Conservation (phyloP, 1,140 invertebrate species). For the Rhopalosiphum maidis region DNA sequence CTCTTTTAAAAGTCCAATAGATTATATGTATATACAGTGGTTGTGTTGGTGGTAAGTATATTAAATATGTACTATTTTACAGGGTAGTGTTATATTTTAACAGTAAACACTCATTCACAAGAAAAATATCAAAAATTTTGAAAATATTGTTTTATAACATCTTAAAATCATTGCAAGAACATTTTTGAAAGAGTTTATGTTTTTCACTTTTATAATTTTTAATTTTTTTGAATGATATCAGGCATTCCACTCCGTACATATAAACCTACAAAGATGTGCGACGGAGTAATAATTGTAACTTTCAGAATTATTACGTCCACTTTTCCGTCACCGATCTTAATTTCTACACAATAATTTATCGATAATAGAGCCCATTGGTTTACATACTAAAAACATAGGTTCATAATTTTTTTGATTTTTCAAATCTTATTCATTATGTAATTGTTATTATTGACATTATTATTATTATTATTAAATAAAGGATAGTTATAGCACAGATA, state of each 20-base stretch:
- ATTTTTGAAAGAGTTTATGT: background rate
- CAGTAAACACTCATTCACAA: background rate
- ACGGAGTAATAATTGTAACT: background rate
- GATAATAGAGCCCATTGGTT: background rate
- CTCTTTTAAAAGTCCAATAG: background rate
- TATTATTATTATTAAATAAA: conserved; percentile 18
- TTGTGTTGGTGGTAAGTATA: background rate
- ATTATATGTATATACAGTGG: background rate
- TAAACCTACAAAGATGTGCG: too few relatives aligned
- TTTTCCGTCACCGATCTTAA: background rate
- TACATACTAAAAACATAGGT: background rate
- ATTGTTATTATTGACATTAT: conserved; percentile 21
- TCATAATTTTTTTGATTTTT: background rate
- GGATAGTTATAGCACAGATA: background rate
- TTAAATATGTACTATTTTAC: conserved; percentile 3
- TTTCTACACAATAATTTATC: background rate
- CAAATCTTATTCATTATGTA: background rate
- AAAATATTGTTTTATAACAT: background rate
- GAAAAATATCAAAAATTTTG: background rate
- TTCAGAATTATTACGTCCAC: background rate
- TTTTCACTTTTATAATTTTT: background rate
- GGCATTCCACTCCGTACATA: too few relatives aligned
- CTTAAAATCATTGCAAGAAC: background rate
- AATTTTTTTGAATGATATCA: too few relatives aligned
- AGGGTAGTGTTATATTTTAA: background rate